Percentiles rank a stretch among this genome's conserved stretches.
These are phyloP conservation scores for Galerucella pusilla DNA, from an alignment of 2,888 invertebrate species.

Conservation along the genomic window DNA sequence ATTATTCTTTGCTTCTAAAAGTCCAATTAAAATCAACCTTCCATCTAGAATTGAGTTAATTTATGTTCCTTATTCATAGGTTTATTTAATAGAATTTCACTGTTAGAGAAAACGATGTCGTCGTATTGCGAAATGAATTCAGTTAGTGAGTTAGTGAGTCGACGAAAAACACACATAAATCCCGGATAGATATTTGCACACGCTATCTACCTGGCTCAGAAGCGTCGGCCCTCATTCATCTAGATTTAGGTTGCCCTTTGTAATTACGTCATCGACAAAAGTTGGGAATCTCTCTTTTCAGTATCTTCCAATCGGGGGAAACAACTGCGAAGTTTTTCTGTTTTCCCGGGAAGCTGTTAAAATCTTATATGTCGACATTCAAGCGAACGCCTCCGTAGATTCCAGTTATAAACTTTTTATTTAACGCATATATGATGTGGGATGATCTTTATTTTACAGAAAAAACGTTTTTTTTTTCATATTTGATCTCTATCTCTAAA, in stretches of 20 bases:
- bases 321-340: constrained; percentile 24
- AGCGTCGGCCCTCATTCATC: constrained; percentile 47
- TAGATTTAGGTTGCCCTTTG: constrained; percentile 45
- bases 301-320: constrained; percentile 20
- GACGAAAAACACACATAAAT: constrained; percentile 44
- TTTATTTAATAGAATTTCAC: neutral
- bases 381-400: constrained; percentile 9
- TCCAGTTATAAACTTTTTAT: neutral
- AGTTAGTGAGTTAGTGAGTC: constrained; percentile 28
- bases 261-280: constrained; percentile 36
- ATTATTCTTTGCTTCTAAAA: too few species aligned
- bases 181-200: constrained; percentile 48
- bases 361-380: constrained; percentile 18
- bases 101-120: neutral
- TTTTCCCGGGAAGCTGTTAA: constrained; percentile 19
- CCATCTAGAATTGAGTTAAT: neutral
- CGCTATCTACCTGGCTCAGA: constrained; percentile 48
- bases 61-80: neutral
- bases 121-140: constrained; percentile 20
- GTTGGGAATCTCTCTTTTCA: constrained; percentile 30
- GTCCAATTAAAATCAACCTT: too few species aligned
- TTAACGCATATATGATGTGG: too few species aligned
- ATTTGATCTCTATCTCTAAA: too few species aligned
- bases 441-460: too few species aligned
- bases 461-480: too few species aligned